phyloP scores from a whole-genome alignment of 2,888 invertebrate species.

The Metallyticus violacea region DNA sequence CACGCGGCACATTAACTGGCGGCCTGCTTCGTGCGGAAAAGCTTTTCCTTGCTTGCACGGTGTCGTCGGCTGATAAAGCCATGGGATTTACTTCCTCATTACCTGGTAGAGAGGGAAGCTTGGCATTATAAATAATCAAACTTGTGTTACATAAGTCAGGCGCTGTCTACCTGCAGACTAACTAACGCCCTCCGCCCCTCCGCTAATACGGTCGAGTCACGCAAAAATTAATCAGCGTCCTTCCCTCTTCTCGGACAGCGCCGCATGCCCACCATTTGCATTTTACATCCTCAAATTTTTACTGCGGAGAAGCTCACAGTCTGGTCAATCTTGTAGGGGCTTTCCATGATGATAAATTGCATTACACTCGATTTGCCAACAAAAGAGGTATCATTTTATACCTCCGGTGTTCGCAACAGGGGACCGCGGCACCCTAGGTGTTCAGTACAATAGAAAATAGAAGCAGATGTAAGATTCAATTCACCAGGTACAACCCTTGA shows the following conservation, averaged over 20 bases:
- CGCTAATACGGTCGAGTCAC: constrained; percentile 9
- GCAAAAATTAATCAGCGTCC: constrained; percentile 22
- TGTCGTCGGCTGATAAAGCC: background rate
- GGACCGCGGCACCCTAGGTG: no score
- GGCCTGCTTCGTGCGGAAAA: background rate
- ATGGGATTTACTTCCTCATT: constrained; percentile 23
- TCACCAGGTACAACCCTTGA: no score
- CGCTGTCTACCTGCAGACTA: background rate
- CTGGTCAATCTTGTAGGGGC: background rate
- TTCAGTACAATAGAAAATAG: no score
- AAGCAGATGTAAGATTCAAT: no score
- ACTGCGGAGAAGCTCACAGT: no score
- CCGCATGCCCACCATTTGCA: background rate
- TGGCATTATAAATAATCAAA: constrained; percentile 26
- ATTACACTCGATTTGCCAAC: no score
- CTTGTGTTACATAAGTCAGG: background rate
- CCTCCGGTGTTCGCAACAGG: no score
- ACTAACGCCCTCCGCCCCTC: background rate
- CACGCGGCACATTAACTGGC: background rate
- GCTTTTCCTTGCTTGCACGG: background rate
- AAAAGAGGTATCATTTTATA: no score
- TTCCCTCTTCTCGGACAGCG: background rate
- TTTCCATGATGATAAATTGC: no score
- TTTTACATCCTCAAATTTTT: background rate
- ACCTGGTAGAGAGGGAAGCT: background rate